A percentile compares a stretch with the other conserved stretches of the same genome.
Conservation (phyloP, 2,113 vertebrate species). For the Pongo abelii region DNA sequence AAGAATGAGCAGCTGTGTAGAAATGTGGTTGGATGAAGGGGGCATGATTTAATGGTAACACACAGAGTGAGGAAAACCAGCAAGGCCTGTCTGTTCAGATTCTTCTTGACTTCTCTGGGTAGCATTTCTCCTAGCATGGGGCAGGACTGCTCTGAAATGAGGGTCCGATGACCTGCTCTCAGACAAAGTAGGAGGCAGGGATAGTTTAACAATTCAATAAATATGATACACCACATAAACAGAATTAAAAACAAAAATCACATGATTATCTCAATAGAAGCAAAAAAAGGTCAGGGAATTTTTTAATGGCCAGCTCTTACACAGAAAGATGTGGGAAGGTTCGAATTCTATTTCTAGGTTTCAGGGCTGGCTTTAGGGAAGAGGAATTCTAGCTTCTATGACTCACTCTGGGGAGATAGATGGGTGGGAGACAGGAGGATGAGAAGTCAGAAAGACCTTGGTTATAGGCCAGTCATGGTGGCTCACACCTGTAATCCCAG, state of each 20-base stretch:
- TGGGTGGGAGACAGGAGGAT: neutral
- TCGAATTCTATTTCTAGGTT: neutral
- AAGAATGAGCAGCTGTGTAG: neutral
- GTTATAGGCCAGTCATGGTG: neutral
- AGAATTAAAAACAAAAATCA: too few relatives aligned
- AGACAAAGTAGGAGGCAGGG: neutral
- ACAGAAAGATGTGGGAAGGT: neutral
- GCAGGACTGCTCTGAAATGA: neutral
- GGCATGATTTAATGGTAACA: neutral
- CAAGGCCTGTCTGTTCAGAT: neutral
- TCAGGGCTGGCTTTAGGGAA: neutral
- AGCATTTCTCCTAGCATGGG: neutral
- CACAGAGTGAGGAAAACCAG: rapidly evolving
- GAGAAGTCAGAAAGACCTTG: neutral
- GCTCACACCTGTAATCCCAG: too few relatives aligned
- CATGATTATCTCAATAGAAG: too few relatives aligned
- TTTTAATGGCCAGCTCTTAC: neutral
- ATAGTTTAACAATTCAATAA: too few relatives aligned
- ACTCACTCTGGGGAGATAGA: neutral
- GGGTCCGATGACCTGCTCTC: neutral
- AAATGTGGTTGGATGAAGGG: neutral
- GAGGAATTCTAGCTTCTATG: neutral
- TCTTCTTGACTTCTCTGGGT: neutral
- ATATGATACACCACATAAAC: too few relatives aligned
- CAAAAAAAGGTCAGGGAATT: neutral